These are phyloP conservation scores for Girardia tigrina DNA, from an alignment of 2,888 invertebrate genomes.

Conservation along the genomic window DNA sequence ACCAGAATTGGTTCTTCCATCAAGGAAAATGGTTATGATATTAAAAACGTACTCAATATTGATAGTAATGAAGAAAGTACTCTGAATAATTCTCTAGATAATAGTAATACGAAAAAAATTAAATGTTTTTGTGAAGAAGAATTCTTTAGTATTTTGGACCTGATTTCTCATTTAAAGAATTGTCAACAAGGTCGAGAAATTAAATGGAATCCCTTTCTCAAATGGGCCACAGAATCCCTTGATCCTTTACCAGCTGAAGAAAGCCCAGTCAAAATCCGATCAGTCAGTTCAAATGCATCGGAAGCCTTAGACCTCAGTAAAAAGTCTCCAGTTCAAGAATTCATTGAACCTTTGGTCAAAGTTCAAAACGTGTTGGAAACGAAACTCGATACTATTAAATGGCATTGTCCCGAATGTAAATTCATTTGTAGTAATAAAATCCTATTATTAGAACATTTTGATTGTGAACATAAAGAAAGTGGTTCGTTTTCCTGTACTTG, in stretches of 20 bases:
- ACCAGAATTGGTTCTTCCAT: neutral
- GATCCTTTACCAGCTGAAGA: neutral
- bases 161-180: constrained; percentile 8
- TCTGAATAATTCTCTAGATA: neutral
- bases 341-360: neutral
- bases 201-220: neutral
- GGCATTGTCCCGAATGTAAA: constrained; percentile 29
- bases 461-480: constrained; percentile 16
- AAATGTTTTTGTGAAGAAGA: constrained; percentile 23
- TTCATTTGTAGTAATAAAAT: neutral
- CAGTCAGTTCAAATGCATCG: neutral
- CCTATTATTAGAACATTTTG: constrained; percentile 10
- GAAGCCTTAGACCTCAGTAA: neutral
- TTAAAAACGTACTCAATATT: constrained; percentile 17
- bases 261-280: neutral
- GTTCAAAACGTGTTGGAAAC: neutral
- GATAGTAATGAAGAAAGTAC: neutral
- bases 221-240: neutral
- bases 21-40: neutral
- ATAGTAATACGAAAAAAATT: neutral
- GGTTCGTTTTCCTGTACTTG: constrained; percentile 31
- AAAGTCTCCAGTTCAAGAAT: neutral
- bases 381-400: neutral
- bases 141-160: neutral
- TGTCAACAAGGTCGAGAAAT: constrained; percentile 3